Evolutionary conservation across 2,113 vertebrate species (phyloP).

Genomic region (Poeciliopsis turrubarensis): DNA sequence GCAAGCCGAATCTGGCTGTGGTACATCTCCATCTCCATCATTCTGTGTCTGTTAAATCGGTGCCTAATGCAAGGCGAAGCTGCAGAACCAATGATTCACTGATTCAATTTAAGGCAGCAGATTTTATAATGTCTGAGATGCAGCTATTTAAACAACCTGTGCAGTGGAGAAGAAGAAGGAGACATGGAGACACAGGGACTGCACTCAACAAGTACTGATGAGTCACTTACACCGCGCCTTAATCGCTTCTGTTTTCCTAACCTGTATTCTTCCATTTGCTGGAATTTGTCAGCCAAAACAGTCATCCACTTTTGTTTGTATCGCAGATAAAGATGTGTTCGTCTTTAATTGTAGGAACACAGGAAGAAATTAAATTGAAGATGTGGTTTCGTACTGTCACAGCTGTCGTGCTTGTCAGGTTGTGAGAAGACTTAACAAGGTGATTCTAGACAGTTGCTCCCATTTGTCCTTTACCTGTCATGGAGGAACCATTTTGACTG

Average conservation of each 20-base stretch:
- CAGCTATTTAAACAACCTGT: slow-evolving; percentile 27
- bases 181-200: background rate
- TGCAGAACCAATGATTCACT: slow-evolving; percentile 34
- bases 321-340: no score
- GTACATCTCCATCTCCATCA: slow-evolving; percentile 23
- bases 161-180: background rate
- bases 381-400: no score
- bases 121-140: slow-evolving; percentile 32
- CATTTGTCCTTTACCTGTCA: no score
- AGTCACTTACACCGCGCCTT: slow-evolving; percentile 1
- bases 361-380: no score
- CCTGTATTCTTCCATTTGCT: background rate
- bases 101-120: slow-evolving; percentile 36
- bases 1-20: slow-evolving; percentile 27
- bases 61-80: slow-evolving; percentile 32
- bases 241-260: background rate
- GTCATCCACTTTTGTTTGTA: no score
- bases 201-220: background rate
- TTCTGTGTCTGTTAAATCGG: slow-evolving; percentile 33
- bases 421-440: no score
- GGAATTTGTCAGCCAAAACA: slow-evolving; percentile 3
- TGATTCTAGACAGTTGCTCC: no score
- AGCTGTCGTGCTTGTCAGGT: no score
- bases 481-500: no score
- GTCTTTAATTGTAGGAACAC: no score